These are phyloP conservation scores for Stichodactyla mertensii DNA, from an alignment of 64 coral and sea anemone species.

Conservation along the genomic window DNA sequence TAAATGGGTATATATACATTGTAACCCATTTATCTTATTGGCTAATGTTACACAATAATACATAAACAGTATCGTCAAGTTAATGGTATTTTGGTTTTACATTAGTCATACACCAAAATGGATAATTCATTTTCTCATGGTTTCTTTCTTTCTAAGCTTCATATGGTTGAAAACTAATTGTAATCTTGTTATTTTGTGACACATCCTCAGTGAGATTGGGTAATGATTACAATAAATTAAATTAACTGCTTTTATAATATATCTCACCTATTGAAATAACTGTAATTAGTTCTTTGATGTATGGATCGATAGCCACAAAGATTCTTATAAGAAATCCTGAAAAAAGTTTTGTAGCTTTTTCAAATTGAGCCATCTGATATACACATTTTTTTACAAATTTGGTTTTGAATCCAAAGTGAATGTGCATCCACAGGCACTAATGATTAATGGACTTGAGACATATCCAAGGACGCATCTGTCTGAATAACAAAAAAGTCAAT, in stretches of 20 bases:
- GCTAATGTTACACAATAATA: background rate
- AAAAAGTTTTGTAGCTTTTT: background rate
- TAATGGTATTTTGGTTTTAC: background rate
- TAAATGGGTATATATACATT: background rate
- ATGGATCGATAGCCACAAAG: background rate
- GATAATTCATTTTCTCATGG: background rate
- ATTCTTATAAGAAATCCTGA: background rate
- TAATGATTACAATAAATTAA: background rate
- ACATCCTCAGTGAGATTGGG: background rate
- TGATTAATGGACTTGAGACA: background rate
- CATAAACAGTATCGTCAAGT: background rate
- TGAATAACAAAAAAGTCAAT: background rate
- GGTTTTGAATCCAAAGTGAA: too few species aligned
- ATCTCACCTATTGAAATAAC: background rate
- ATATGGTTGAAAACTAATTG: background rate
- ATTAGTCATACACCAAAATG: background rate
- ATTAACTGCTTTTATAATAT: background rate
- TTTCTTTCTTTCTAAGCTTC: background rate
- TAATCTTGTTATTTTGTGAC: background rate
- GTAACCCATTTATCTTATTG: background rate
- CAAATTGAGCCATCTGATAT: background rate
- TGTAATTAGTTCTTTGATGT: too few species aligned
- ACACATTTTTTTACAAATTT: too few species aligned
- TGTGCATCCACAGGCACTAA: too few species aligned
- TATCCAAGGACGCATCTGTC: background rate